These are phyloP conservation scores for Bos javanicus DNA, from an alignment of 2,113 vertebrate genomes.

Conservation along the genomic window DNA sequence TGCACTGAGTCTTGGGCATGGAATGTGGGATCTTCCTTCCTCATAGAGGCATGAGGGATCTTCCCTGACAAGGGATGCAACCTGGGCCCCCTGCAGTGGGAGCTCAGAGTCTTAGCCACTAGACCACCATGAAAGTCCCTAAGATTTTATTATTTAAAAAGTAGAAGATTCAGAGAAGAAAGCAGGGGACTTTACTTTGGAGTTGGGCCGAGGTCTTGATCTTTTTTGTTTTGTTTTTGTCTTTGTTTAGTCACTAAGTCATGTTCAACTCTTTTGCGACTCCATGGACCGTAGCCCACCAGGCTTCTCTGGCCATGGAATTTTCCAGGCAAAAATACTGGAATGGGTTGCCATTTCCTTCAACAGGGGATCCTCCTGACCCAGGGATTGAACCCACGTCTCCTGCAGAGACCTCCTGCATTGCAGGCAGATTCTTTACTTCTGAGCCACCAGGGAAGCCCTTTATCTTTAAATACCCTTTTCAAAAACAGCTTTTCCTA, in stretches of 20 bases:
- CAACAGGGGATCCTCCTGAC: neutral
- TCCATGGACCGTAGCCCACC: rapidly evolving
- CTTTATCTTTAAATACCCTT: neutral
- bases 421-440: neutral
- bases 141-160: neutral
- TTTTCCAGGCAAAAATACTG: neutral
- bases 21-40: neutral
- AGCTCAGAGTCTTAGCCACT: neutral
- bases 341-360: neutral
- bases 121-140: neutral
- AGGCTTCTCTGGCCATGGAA: neutral
- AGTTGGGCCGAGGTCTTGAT: neutral
- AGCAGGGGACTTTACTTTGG: neutral
- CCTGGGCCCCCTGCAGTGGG: neutral
- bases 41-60: neutral
- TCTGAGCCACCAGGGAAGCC: neutral
- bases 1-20: neutral
- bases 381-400: neutral
- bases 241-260: neutral
- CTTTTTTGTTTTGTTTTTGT: neutral
- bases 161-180: neutral
- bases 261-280: neutral
- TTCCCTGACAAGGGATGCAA: neutral
- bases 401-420: neutral
- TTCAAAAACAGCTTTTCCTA: neutral